A percentile compares a stretch with the other conserved stretches of the same genome.
These are phyloP conservation scores for Heliconius hewitsoni DNA, from an alignment of 1,140 invertebrate species.

Conservation along the genomic window DNA sequence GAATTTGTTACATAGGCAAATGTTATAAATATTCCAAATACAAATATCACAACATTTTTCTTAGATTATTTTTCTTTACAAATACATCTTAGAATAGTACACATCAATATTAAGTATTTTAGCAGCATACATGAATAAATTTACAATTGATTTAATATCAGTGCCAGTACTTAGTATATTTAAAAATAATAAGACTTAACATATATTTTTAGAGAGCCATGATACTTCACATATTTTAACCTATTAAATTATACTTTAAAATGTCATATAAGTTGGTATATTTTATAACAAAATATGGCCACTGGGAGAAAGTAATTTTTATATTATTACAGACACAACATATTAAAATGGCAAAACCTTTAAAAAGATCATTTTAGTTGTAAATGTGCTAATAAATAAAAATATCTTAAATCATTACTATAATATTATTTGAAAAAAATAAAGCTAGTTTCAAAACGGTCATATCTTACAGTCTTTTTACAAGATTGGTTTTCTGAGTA, in stretches of 20 bases:
- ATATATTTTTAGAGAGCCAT: conserved; percentile 52
- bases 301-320: conserved; percentile 59
- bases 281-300: conserved; percentile 66
- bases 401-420: conserved; percentile 15
- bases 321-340: conserved; percentile 16
- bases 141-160: conserved; percentile 68
- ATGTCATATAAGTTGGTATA: conserved; percentile 50
- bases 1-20: conserved; percentile 31
- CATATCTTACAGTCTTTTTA: conserved; percentile 77
- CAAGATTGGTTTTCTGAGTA: conserved; percentile 73
- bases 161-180: conserved; percentile 61
- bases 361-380: conserved; percentile 21
- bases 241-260: conserved; percentile 54
- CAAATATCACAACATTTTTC: conserved; percentile 80
- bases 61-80: conserved; percentile 75
- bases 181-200: conserved; percentile 51
- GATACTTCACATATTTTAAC: conserved; percentile 42
- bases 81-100: conserved; percentile 69
- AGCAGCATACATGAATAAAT: conserved; percentile 64
- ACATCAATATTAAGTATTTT: conserved; percentile 75
- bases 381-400: conserved; percentile 24
- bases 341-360: conserved; percentile 11
- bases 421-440: conserved; percentile 29
- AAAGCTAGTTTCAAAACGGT: conserved; percentile 48
- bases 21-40: conserved; percentile 78